Evolutionary conservation across 2,797 vertebrate genomes (phyloP), one percentile per base, ranked within the genome.

Genomic region (Gallirallus australis): DNA sequence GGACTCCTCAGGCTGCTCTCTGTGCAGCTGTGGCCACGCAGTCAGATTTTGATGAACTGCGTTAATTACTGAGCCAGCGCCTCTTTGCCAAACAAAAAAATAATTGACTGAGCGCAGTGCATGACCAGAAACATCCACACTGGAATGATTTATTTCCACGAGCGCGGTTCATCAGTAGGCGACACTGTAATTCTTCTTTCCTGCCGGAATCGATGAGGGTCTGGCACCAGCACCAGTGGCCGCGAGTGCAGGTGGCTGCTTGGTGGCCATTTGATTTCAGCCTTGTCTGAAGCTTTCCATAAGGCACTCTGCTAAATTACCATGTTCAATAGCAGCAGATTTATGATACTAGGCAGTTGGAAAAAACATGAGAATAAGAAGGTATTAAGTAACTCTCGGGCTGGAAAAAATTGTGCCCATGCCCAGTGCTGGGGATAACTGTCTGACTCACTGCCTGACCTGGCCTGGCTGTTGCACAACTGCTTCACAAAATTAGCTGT

Each of bases 41-140:
- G 56, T 75, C 37, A 59, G 52, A 33, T 91, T 81, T 76, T 79
- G 82, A 79, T 59, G 76, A 77, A 45, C 61, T 57, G 33, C 15
- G 40, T 69, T 91, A 59, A 86, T 87, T 86, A 89, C 57, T 0
- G 0, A 85, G 63, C 79, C n/a, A n/a, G 72, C n/a, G 59, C 9
- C 35, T 60, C 33, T 82, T 45, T 68, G 72, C 50, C 47, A 69
- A 92, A 65, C 25, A 59, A 75, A 86, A 76, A 25, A 12, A 45
- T 53, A 82, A 82, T 30, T 68, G 66, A 23, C 37, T 39, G 76
- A 66, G 65, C 19, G 16, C 69, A 76, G 77, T 69, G 65, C 14
- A 8, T 3, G 20, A 68, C 53, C 65, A 76, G 66, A 81, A 89
- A 25, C 0, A 0, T 52, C 76, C 6, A 2, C 57, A 7, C 16